Percentiles rank a stretch among this genome's conserved stretches.
Evolutionary conservation across 2,888 invertebrate species (phyloP).

Genomic region (Leptopilina myrica): DNA sequence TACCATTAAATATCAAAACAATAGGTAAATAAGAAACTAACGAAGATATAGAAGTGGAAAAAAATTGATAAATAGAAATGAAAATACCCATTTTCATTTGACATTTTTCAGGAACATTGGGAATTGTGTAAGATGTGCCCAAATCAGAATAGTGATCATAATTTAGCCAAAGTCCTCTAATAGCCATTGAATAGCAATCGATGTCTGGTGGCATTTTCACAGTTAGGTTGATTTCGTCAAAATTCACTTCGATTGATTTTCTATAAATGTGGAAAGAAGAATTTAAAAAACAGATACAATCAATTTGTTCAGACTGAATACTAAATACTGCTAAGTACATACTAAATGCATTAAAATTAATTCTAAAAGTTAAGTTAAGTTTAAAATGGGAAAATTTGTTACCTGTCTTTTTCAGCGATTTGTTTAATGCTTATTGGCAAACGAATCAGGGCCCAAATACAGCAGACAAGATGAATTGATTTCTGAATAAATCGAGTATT

Average conservation of each 20-base stretch:
- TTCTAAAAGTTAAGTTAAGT: no score
- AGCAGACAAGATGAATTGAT: constrained; percentile 74
- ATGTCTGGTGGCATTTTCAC: constrained; percentile 80
- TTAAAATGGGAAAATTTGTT: constrained; percentile 1
- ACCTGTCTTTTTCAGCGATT: constrained; percentile 68
- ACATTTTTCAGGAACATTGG: constrained; percentile 70
- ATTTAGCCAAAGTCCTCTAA: constrained; percentile 79
- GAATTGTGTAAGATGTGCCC: constrained; percentile 71
- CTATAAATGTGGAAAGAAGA: constrained; percentile 65
- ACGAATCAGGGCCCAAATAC: constrained; percentile 77
- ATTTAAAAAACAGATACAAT: neutral
- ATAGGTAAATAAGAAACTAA: no score
- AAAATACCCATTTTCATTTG: constrained; percentile 54
- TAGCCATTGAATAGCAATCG: constrained; percentile 78
- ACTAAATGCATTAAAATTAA: no score
- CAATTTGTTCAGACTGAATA: no score
- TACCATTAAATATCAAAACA: no score
- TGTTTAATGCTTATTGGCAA: constrained; percentile 73
- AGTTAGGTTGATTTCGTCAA: constrained; percentile 78
- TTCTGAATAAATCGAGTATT: constrained; percentile 75
- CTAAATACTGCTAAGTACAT: no score
- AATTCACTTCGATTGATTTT: constrained; percentile 78
- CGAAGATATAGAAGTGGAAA: no score
- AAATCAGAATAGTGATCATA: constrained; percentile 81
- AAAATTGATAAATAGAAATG: no score